phyloP scores from a whole-genome alignment of 2,113 vertebrate genomes.

The Platanista minor region DNA sequence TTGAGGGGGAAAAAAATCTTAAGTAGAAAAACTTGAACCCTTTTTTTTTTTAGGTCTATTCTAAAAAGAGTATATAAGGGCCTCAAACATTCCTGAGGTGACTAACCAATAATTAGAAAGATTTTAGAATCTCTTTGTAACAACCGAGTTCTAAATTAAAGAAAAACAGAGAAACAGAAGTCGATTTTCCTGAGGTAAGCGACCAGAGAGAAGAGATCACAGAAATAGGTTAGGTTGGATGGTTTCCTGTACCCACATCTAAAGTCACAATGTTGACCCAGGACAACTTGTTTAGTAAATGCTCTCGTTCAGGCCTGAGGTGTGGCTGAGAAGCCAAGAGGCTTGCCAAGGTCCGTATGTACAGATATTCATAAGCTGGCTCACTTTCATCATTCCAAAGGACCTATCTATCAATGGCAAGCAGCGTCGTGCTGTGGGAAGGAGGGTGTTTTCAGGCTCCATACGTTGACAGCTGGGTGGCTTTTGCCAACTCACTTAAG shows the following conservation, averaged over 20 bases:
- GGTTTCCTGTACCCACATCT: not conserved
- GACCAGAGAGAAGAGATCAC: not conserved
- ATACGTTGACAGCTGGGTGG: not conserved
- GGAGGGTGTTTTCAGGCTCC: not conserved
- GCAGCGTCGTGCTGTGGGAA: not conserved
- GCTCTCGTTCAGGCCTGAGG: not conserved
- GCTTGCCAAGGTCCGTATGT: too few relatives aligned
- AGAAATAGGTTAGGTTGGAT: not conserved
- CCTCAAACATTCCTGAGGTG: not conserved
- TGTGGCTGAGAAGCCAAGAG: not conserved
- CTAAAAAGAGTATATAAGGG: not conserved
- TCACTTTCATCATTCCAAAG: not conserved
- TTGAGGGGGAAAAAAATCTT: not conserved
- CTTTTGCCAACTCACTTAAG: not conserved
- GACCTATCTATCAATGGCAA: not conserved
- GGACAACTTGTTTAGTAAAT: too few relatives aligned
- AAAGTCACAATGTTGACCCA: accelerated
- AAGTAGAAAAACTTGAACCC: not conserved
- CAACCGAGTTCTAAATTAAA: not conserved
- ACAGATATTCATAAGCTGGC: not conserved
- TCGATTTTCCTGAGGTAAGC: not conserved
- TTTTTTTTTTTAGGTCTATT: not conserved
- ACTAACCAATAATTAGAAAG: not conserved
- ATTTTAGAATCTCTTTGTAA: not conserved
- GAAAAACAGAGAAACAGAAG: not conserved